Evolutionary conservation across 1,140 invertebrate genomes (phyloP).

Genomic region (Trypoxylus dichotomus): DNA sequence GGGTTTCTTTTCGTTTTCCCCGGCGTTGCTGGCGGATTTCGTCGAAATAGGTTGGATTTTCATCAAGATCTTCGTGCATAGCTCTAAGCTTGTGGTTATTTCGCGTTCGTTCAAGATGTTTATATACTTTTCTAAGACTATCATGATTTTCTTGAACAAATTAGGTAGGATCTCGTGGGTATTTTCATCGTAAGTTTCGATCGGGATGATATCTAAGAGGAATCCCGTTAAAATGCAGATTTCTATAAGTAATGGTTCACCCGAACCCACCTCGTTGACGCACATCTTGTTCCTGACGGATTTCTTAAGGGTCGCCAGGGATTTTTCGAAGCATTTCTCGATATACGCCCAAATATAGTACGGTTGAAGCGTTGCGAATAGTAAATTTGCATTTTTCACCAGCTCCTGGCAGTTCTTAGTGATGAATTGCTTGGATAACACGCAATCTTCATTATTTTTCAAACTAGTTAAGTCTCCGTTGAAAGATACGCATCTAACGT

Average conservation of each 20-base stretch:
- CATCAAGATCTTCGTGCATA: slow-evolving; percentile 76
- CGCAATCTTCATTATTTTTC: slow-evolving; percentile 44
- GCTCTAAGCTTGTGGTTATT: slow-evolving; percentile 64
- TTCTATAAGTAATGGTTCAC: slow-evolving; percentile 64
- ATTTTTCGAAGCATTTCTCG: slow-evolving; percentile 68
- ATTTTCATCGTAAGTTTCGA: slow-evolving; percentile 79
- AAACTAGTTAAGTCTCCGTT: slow-evolving; percentile 51
- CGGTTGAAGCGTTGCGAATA: slow-evolving; percentile 83
- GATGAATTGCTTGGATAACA: slow-evolving; percentile 48
- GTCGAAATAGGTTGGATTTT: slow-evolving; percentile 69
- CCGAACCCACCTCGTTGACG: slow-evolving; percentile 60
- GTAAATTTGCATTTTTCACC: slow-evolving; percentile 81
- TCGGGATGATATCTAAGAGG: slow-evolving; percentile 75
- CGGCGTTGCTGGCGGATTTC: slow-evolving; percentile 32
- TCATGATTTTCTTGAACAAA: slow-evolving; percentile 68
- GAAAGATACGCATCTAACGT: slow-evolving; percentile 49
- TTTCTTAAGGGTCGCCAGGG: slow-evolving; percentile 50
- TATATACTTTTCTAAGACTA: slow-evolving; percentile 63
- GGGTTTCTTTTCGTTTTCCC: slow-evolving; percentile 27
- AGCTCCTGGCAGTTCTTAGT: slow-evolving; percentile 59
- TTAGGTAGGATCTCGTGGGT: slow-evolving; percentile 79
- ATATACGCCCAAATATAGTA: slow-evolving; percentile 87
- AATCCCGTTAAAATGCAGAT: slow-evolving; percentile 76
- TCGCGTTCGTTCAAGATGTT: slow-evolving; percentile 64
- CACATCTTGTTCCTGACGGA: slow-evolving; percentile 49